Evolutionary conservation across 2,797 vertebrate genomes (phyloP), one percentile per base, ranked within the genome.

Genomic region (Galago senegalensis): DNA sequence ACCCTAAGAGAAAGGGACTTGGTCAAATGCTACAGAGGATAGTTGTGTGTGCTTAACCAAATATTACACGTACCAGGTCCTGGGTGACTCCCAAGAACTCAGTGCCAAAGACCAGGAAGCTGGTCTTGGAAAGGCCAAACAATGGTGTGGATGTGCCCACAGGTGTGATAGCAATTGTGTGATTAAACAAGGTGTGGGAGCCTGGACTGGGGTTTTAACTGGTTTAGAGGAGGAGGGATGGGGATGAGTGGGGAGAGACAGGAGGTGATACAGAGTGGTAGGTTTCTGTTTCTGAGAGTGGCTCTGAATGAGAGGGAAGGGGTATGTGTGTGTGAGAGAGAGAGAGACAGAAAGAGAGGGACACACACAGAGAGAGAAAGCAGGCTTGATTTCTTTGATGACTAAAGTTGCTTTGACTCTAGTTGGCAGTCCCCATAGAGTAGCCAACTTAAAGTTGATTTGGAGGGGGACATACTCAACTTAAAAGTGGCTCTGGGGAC

Each of bases 211-310:
- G n/a, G 58, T 88, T 94, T 87, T 40, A 56, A 73, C 58, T 76
- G 76, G 70, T 49, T n/a, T 34, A 70, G 34, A 58, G 80, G 61
- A 80, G 34, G n/a, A n/a, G 34, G 75, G 10, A 63, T 43, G 61
- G 17, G n/a, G 60, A n/a, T 53, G 91, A 77, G 61, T n/a, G 76
- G 84, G 87, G 53, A 86, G 43, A 76, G 60, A 49, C 11, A 12
- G 65, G 76, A 94, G 73, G 34, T 0, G 21, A 72, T 13, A 3
- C 8, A 37, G 56, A 79, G 72, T 25, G 43, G 87, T 7, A 43
- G 58, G 37, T 83, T 95, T 90, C 92, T 49, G 37, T 83, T 95
- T 90, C 92, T 49, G 27, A 93, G 83, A 13, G 29, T 76, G 93
- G 61, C 53, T 46, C 29, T 63, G 70, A 79, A 37, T 40, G 53